Evolutionary conservation across 1,140 invertebrate genomes (phyloP), one percentile per base, ranked within the genome.

Genomic region (Adoxophyes honmai): DNA sequence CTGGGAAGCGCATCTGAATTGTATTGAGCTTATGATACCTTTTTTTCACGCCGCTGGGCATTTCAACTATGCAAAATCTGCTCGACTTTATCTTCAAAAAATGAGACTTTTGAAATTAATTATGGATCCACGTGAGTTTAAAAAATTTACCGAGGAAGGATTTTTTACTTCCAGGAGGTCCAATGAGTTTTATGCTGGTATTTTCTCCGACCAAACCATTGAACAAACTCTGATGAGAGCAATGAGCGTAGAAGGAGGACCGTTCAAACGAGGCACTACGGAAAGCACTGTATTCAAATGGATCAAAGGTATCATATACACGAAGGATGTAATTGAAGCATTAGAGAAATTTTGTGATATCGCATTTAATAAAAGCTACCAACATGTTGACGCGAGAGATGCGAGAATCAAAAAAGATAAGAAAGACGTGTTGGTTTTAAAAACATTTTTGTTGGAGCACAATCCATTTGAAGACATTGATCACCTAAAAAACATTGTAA

Each of bases 161-260:
- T 76, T 57, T 38, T 87, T 83, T 55, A 81, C 79, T 0, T 76
- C 85, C 35, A 60, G 73, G 52, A 55, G 81, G 14, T 59, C 66
- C 42, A 66, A 90, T 53, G 80, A 81, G 61, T 83, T 75, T 64
- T 90, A 80, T 76, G 77, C 68, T 56, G 89, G 88, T 13, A 62
- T 86, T 13, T 86, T 68, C 52, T 57, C 71, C 5, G 81, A 86
- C 66, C 70, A 78, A 70, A 76, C 71, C 0, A 86, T 85, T 35
- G 82, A 86, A 55, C 79, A 86, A 55, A 60, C 56, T 28, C 55
- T 84, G 0, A 85, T 75, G 75, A 37, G 36, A 5, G 0, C 4
- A 8, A 37, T 37, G 36, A 37, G 14, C n/a, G 1, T 10, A 11
- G 2, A 1, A 37, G 36, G 36, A 11, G 36, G 36, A 8, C 14